Evolutionary conservation across 2,888 invertebrate species (phyloP).

Genomic region (Melikaiella ostensackeni): DNA sequence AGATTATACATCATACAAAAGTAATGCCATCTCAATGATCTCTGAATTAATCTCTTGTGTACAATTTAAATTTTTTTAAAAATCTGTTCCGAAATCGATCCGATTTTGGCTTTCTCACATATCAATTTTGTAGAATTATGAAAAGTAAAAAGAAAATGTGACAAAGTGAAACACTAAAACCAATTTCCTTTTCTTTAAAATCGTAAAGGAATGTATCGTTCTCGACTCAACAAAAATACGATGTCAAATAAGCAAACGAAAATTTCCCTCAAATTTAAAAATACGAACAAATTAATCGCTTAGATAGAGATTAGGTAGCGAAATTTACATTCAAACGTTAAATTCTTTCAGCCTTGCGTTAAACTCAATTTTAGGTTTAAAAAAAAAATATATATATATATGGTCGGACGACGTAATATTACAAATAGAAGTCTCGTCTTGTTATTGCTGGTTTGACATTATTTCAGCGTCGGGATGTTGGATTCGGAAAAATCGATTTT

Average conservation of each 20-base stretch:
- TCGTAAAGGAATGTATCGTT: constrained; percentile 28
- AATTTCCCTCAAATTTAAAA: not conserved
- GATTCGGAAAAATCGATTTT: too few relatives aligned
- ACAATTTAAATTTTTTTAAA: constrained; percentile 2
- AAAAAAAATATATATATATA: not conserved
- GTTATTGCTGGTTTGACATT: constrained; percentile 21
- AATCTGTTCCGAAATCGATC: not conserved
- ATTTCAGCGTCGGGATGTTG: too few relatives aligned
- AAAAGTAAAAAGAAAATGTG: too few relatives aligned
- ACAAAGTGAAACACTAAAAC: not conserved
- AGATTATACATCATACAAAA: not conserved
- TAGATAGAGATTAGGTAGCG: not conserved
- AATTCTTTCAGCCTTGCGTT: not conserved
- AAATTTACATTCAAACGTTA: constrained; percentile 20
- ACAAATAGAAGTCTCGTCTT: constrained; percentile 25
- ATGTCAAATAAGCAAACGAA: not conserved
- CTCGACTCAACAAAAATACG: not conserved
- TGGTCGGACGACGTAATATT: constrained; percentile 18
- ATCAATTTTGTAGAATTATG: too few relatives aligned
- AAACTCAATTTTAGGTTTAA: not conserved
- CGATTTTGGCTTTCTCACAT: too few relatives aligned
- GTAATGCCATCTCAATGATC: not conserved
- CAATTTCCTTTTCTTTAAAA: not conserved
- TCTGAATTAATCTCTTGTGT: not conserved
- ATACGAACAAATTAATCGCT: too few relatives aligned